Base-by-base conservation (phyloP, 2,113 vertebrate genomes). In the Barbus barbus region DNA sequence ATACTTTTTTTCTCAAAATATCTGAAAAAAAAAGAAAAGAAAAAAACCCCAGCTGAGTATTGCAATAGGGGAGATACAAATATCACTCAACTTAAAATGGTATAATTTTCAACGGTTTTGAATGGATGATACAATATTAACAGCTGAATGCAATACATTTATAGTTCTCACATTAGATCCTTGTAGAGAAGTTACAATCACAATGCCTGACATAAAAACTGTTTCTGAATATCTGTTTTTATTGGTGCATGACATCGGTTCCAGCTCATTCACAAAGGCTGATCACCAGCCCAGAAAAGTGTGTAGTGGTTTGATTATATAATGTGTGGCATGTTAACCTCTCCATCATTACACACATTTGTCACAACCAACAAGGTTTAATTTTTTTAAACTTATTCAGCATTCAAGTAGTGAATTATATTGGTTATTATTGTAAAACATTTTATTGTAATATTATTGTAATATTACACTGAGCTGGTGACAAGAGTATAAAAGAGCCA, bases 401-500 rank as follows among this genome's bases (percentile, higher is more conserved):
- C n/a, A n/a, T n/a, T n/a, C n/a, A n/a, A n/a, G n/a, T n/a, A n/a
- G 6, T 20, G 3, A 16, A 46, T 16, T 44, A 73, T 13, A 71
- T n/a, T 11, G 0, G 9, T n/a, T 38, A 71, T 13, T 41, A 3
- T 12, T 13, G 2, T 11, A 13, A 73, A 44, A 46, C 13, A n/a
- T n/a, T n/a, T n/a, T n/a, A n/a, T n/a, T n/a, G n/a, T n/a, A n/a
- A n/a, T 38, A 71, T 13, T 41, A 3, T 12, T 13, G 2, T 11
- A 13, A 73, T 24, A 46, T 6, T 51, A 67, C 18, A 22, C 18
- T 9, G 74, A 63, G 6, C 79, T 16, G 22, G 33, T 48, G 60
- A 75, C 67, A 51, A 46, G 46, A 44, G 79, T 93, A 93, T 93
- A 94, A 93, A 94, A 91, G 90, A 86, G 46, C 33, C 60, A 63